phyloP scores from a whole-genome alignment of 2,113 vertebrate genomes.

The Tragelaphus scriptus region DNA sequence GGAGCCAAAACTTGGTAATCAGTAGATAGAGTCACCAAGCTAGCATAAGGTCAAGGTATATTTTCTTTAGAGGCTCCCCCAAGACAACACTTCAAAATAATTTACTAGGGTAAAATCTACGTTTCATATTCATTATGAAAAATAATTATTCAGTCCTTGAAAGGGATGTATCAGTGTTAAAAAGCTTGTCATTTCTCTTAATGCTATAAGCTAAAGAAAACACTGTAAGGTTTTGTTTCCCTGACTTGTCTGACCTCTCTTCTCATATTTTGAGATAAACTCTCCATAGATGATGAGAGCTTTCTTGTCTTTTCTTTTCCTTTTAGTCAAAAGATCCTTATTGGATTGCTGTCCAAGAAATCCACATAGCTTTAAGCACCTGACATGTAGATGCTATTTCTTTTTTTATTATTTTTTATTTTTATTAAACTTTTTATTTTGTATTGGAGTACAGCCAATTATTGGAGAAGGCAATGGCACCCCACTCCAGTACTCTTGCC shows the following conservation, averaged over 20 bases:
- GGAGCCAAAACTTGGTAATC: background rate
- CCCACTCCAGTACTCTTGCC: too few species aligned
- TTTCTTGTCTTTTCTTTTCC: background rate
- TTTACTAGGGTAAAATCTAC: background rate
- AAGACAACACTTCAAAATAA: slow-evolving; percentile 35
- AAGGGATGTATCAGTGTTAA: background rate
- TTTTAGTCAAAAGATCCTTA: background rate
- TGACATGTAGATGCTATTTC: background rate
- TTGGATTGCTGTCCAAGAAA: background rate
- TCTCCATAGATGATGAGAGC: too few species aligned
- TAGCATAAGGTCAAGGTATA: background rate
- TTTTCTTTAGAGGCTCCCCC: background rate
- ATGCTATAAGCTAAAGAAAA: background rate
- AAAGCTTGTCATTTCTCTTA: background rate
- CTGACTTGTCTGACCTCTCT: background rate
- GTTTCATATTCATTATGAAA: slow-evolving; percentile 18
- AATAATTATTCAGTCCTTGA: background rate
- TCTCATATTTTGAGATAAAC: background rate
- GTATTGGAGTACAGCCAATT: background rate
- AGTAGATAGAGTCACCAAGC: background rate
- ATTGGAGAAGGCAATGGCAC: background rate
- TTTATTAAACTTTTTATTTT: background rate
- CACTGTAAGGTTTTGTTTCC: background rate
- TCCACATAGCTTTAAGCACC: background rate
- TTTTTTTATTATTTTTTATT: background rate